A percentile compares a stretch with the other conserved stretches of the same genome.
phyloP scores from a whole-genome alignment of 2,797 vertebrate genomes.

The Lemur catta region DNA sequence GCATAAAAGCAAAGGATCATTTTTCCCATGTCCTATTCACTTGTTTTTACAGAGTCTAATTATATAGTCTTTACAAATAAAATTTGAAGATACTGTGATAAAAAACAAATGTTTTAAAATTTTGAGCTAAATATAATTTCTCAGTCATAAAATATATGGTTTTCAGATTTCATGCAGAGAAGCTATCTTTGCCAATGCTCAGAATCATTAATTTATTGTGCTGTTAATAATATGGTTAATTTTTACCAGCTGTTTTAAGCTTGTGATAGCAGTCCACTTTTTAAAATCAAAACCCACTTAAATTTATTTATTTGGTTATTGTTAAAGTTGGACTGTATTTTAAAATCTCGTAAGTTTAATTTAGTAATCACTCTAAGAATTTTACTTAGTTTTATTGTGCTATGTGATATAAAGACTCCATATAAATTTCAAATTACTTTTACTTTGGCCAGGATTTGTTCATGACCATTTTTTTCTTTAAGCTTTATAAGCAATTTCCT shows the following conservation, averaged over 20 bases:
- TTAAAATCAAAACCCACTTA: constrained; percentile 31
- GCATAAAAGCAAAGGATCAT: not conserved
- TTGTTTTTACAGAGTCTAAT: constrained; percentile 27
- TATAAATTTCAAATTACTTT: constrained; percentile 59
- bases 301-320: constrained; percentile 46
- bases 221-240: constrained; percentile 38
- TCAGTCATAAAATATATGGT: not conserved
- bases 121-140: not conserved
- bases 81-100: constrained; percentile 1
- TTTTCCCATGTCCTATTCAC: not conserved
- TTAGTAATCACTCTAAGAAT: constrained; percentile 46
- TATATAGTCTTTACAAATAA: not conserved
- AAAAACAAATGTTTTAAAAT: constrained; percentile 10
- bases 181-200: not conserved
- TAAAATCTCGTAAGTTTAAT: constrained; percentile 39
- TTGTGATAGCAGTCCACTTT: not conserved
- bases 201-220: constrained; percentile 48
- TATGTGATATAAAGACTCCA: constrained; percentile 16
- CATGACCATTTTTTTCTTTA: constrained; percentile 32
- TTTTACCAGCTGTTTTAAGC: constrained; percentile 16
- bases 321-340: constrained; percentile 20
- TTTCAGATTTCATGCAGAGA: constrained; percentile 40
- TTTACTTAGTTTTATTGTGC: constrained; percentile 58
- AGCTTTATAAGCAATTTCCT: constrained; percentile 2
- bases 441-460: constrained; percentile 41